Percentiles rank a stretch among this genome's conserved stretches.
These are phyloP conservation scores for Sterrhoptilus dennistouni DNA, from an alignment of 2,113 vertebrate genomes.

Conservation along the genomic window DNA sequence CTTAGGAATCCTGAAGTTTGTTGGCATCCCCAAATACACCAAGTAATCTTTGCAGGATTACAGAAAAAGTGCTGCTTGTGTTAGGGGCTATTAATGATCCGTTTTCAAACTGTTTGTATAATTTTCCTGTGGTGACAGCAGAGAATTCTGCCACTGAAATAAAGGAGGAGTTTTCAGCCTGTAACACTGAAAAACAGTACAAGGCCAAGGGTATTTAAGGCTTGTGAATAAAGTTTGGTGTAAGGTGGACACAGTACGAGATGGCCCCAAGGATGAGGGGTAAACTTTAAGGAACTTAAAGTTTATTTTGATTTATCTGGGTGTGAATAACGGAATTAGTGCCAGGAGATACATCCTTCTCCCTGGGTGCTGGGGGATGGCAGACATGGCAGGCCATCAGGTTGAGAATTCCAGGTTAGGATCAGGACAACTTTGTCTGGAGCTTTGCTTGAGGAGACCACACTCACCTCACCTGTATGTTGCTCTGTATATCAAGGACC, in stretches of 20 bases:
- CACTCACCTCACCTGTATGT: rapidly evolving
- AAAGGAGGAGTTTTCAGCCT: not conserved
- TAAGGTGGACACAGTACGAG: not conserved
- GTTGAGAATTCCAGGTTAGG: not conserved
- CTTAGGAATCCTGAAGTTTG: not conserved
- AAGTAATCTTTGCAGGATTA: not conserved
- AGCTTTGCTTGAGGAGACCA: not conserved
- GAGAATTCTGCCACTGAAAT: not conserved
- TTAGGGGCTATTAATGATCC: not conserved
- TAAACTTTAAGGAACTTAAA: not conserved
- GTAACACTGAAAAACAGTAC: not conserved
- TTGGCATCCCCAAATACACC: not conserved
- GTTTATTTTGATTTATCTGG: not conserved
- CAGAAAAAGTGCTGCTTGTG: not conserved
- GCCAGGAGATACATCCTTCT: not conserved
- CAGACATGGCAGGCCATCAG: not conserved
- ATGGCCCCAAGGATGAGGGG: not conserved
- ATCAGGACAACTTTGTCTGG: rapidly evolving
- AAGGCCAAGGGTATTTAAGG: not conserved
- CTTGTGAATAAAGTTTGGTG: not conserved
- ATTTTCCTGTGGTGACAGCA: not conserved
- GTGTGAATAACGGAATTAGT: not conserved
- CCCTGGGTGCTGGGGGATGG: not conserved
- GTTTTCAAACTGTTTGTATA: not conserved
- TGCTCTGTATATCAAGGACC: rapidly evolving